Percentiles rank a stretch among this genome's conserved stretches.
phyloP scores from a whole-genome alignment of 2,888 invertebrate genomes.

The Chrysomela aeneicollis region DNA sequence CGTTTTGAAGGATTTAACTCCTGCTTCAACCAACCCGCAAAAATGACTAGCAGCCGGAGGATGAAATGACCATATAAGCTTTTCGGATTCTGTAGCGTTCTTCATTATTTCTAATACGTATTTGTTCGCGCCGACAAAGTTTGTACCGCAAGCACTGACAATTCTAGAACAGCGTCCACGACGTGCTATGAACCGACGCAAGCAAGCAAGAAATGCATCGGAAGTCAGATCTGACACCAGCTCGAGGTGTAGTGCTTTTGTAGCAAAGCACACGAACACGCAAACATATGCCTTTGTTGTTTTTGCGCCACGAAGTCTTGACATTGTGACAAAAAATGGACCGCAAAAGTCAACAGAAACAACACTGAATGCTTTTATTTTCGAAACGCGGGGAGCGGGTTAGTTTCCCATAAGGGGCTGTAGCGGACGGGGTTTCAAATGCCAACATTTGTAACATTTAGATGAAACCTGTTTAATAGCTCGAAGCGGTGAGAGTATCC shows the following conservation, averaged over 20 bases:
- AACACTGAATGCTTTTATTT: background rate
- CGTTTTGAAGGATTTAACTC: conserved; percentile 32
- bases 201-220: conserved; percentile 17
- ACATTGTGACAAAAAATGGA: background rate
- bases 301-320: background rate
- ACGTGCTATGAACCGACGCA: conserved; percentile 28
- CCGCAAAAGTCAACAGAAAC: conserved; percentile 10
- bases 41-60: conserved; percentile 32
- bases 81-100: conserved; percentile 10
- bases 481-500: background rate
- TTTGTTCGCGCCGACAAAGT: conserved; percentile 21
- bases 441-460: background rate
- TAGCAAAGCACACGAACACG: conserved; percentile 23
- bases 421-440: background rate
- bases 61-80: conserved; percentile 28
- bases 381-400: background rate
- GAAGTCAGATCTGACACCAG: conserved; percentile 15
- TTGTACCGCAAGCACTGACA: conserved; percentile 18
- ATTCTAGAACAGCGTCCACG: conserved; percentile 25
- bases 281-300: conserved; percentile 10
- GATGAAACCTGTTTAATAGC: background rate
- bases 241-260: conserved; percentile 23
- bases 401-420: conserved; percentile 1
- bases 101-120: conserved; percentile 15
- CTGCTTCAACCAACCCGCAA: conserved; percentile 30